phyloP scores from a whole-genome alignment of 2,888 invertebrate species.

The Furcula furcula region DNA sequence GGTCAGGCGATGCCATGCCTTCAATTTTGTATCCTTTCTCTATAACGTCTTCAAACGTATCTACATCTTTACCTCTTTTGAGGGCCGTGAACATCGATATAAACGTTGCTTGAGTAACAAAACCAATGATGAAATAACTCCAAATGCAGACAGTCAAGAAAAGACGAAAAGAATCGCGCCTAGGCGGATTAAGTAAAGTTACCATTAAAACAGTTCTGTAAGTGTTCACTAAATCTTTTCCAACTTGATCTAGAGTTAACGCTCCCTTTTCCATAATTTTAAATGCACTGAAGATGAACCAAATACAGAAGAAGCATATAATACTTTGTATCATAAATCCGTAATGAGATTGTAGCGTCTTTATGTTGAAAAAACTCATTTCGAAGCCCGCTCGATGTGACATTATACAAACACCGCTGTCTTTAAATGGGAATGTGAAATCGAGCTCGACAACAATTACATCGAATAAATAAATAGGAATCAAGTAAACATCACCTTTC shows the following conservation, averaged over 20 bases:
- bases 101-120: constrained; percentile 65
- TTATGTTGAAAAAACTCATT: constrained; percentile 54
- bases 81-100: constrained; percentile 66
- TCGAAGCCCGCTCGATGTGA: constrained; percentile 61
- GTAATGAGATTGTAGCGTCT: constrained; percentile 39
- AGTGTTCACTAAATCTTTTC: constrained; percentile 64
- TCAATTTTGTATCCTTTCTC: constrained; percentile 63
- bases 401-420: constrained; percentile 66
- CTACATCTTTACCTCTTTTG: constrained; percentile 65
- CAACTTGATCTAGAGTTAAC: constrained; percentile 52
- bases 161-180: constrained; percentile 50
- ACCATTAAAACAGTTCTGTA: constrained; percentile 53
- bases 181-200: constrained; percentile 53
- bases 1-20: constrained; percentile 69
- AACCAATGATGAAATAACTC: constrained; percentile 68
- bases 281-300: constrained; percentile 56
- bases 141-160: constrained; percentile 59
- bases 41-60: constrained; percentile 67
- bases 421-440: constrained; percentile 51
- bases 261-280: constrained; percentile 39
- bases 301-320: constrained; percentile 53
- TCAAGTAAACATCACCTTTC: constrained; percentile 55
- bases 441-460: constrained; percentile 57
- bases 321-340: constrained; percentile 34
- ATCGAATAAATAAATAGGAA: constrained; percentile 66